These are phyloP conservation scores for Petroica traversi DNA, from an alignment of 2,113 vertebrate genomes.

Conservation along the genomic window DNA sequence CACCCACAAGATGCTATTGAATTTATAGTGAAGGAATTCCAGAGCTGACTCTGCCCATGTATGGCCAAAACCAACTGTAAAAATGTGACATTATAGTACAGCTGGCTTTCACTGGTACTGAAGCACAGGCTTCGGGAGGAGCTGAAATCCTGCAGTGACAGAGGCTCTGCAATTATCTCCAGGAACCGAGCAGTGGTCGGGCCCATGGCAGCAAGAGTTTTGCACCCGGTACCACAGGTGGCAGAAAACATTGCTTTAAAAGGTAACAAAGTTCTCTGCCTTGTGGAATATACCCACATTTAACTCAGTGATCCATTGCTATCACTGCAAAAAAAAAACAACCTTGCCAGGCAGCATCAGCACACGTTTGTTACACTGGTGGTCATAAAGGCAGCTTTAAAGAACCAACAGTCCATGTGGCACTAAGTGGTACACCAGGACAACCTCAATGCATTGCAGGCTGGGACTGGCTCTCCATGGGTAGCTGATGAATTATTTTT, in stretches of 20 bases:
- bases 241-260: not conserved
- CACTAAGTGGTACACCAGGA: not conserved
- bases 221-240: not conserved
- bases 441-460: not conserved
- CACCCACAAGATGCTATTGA: conserved; percentile 48
- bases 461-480: not conserved
- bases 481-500: not conserved
- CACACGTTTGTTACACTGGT: rapidly evolving
- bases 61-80: conserved; percentile 51
- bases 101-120: not conserved
- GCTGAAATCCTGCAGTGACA: not conserved
- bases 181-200: not conserved
- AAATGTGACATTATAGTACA: not conserved
- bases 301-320: not conserved
- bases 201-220: not conserved
- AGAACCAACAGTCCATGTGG: not conserved
- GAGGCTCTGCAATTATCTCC: not conserved
- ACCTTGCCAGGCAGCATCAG: not conserved
- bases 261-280: not conserved
- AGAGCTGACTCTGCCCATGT: conserved; percentile 63
- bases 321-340: not conserved
- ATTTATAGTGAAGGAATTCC: conserved; percentile 53
- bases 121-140: not conserved
- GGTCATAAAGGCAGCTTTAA: not conserved
- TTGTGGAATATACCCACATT: not conserved